These are phyloP conservation scores for Tetraneura akinire DNA, from an alignment of 1,140 invertebrate genomes.

Conservation along the genomic window DNA sequence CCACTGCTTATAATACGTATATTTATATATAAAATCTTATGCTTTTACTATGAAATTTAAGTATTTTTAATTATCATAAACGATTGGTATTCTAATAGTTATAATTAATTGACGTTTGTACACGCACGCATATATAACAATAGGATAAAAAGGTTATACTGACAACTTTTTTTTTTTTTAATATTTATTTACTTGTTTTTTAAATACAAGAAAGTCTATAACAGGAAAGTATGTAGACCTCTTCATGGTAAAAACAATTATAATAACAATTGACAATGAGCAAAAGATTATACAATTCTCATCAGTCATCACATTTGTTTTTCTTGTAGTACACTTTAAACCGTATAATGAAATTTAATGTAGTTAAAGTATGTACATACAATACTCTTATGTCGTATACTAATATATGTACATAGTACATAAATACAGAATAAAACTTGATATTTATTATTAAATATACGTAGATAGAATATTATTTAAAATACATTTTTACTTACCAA, in stretches of 20 bases:
- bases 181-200: conserved; percentile 10
- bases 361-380: too few relatives aligned
- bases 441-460: neutral
- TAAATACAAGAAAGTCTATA: neutral
- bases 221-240: neutral
- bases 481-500: conserved; percentile 18
- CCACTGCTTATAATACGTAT: too few relatives aligned
- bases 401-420: neutral
- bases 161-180: neutral
- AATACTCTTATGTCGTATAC: too few relatives aligned
- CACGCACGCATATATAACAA: neutral
- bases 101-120: neutral
- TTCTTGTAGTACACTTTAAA: neutral
- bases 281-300: neutral
- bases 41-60: too few relatives aligned
- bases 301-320: neutral
- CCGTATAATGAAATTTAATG: neutral
- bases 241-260: neutral
- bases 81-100: neutral
- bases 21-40: too few relatives aligned
- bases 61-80: too few relatives aligned
- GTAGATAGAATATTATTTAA: neutral
- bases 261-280: neutral
- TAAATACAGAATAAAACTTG: neutral
- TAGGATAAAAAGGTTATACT: neutral